Base-by-base conservation (phyloP, 1,140 invertebrate species). In the Radopholus similis region DNA sequence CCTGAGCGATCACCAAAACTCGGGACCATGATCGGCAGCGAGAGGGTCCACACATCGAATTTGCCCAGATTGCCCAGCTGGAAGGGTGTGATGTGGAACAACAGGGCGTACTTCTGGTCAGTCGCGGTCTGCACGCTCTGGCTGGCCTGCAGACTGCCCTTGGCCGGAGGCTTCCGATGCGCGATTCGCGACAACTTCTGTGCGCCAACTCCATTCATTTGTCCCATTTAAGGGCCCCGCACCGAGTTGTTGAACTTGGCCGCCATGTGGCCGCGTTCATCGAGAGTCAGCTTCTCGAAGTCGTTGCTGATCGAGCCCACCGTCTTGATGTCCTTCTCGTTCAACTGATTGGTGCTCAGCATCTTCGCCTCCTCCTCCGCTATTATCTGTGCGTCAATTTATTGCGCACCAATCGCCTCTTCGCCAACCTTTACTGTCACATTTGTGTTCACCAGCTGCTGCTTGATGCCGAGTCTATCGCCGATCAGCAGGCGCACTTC, bases 221-320 rank as follows among this genome's bases (percentile, higher is more conserved):
- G 15, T 47, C 4, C 2, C 23, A 4, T 18, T 47, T 47, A 47
- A 47, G 2, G 18, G 4, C 44, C 18, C 2, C 68, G 59, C 47
- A 77, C 76, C 15, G 79, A 81, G 64, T 81, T 81, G 55, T 81
- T 81, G 68, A 81, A 81, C 44, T 81, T 81, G 1, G 80, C 77
- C 13, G 78, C 58, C 66, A 81, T 72, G 47, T 81, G 79, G 15
- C 78, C 70, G 38, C 80, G 62, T 35, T 81, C 79, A 35, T 81
- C 81, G 53, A 82, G 66, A n/a, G 68, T 80, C 58, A 81, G 57
- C 67, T 81, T 81, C 64, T 81, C 79, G 40, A 75, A 81, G 30
- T 81, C 79, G 37, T 82, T 82, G 65, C 77, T 81, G 49, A 81
- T 81, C 0, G 78, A 78, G 1, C 79, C 79, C 9, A 81, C 79